Percentiles rank a stretch among this genome's conserved stretches.
Conservation (phyloP, 1,140 invertebrate species). For the Tetramorium parvispinum region DNA sequence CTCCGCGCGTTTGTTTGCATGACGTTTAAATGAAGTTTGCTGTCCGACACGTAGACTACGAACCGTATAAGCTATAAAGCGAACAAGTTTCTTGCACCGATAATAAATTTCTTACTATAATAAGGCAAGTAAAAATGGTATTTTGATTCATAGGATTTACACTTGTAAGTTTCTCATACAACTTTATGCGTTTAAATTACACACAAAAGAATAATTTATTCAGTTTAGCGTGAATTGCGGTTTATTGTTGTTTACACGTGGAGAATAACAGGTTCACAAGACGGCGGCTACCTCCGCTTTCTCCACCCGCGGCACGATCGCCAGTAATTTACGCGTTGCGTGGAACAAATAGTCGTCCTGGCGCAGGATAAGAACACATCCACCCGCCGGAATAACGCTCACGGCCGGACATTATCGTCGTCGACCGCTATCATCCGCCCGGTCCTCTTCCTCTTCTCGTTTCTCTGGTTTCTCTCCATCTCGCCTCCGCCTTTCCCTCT, state of each 20-base stretch:
- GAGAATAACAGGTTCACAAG: constrained; percentile 12
- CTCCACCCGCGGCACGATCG: constrained; percentile 56
- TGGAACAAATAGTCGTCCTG: constrained; percentile 74
- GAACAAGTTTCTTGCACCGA: neutral
- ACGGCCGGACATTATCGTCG: constrained; percentile 72
- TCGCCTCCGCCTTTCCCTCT: neutral
- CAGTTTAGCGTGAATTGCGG: neutral
- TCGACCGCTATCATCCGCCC: constrained; percentile 52
- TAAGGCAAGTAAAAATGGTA: neutral
- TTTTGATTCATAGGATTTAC: neutral
- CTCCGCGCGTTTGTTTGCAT: neutral
- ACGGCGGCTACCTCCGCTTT: constrained; percentile 32
- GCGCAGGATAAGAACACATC: constrained; percentile 67
- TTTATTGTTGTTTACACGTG: neutral
- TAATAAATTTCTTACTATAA: neutral
- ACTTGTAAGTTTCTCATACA: neutral
- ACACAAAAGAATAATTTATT: neutral
- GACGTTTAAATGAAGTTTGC: constrained; percentile 10
- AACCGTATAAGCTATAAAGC: neutral
- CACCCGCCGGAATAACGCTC: constrained; percentile 68
- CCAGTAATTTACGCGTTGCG: constrained; percentile 75
- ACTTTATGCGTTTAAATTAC: neutral
- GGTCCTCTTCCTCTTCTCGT: neutral
- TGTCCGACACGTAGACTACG: neutral
- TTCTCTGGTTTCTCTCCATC: neutral